Conservation (phyloP, 2,888 invertebrate species). For the Cerastis leucographa region DNA sequence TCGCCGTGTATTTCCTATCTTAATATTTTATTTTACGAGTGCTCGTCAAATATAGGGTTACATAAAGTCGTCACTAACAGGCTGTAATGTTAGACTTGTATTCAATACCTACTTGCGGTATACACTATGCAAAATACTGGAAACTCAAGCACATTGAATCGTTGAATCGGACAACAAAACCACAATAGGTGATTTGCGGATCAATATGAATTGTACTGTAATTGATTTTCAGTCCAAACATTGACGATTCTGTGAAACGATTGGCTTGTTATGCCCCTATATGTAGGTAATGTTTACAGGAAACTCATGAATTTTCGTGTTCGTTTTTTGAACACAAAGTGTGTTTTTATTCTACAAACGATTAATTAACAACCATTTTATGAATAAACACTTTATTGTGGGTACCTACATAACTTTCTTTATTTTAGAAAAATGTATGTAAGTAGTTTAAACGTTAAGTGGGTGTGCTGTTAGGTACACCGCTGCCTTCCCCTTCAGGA, state of each 20-base stretch:
- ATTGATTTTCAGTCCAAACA: conserved; percentile 42
- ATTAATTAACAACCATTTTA: background rate
- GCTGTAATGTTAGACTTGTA: conserved; percentile 72
- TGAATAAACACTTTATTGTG: background rate
- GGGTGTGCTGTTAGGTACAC: background rate
- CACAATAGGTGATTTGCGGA: conserved; percentile 61
- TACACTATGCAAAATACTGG: conserved; percentile 27
- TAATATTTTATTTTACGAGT: conserved; percentile 8
- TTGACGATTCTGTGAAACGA: conserved; percentile 15
- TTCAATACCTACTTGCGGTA: conserved; percentile 25
- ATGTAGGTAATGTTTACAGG: background rate
- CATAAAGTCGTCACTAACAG: background rate
- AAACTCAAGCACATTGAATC: conserved; percentile 6
- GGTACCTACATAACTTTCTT: background rate
- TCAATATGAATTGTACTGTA: conserved; percentile 27
- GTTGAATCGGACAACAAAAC: conserved; percentile 27
- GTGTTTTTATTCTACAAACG: background rate
- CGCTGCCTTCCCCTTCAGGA: background rate
- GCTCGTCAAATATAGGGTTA: background rate
- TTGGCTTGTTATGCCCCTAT: background rate
- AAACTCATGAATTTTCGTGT: background rate
- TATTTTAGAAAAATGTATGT: background rate
- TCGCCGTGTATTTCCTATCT: background rate
- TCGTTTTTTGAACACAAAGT: background rate
- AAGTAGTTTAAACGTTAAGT: background rate